Evolutionary conservation across 2,797 vertebrate genomes (phyloP).

Genomic region (Gymnothorax reevesii): DNA sequence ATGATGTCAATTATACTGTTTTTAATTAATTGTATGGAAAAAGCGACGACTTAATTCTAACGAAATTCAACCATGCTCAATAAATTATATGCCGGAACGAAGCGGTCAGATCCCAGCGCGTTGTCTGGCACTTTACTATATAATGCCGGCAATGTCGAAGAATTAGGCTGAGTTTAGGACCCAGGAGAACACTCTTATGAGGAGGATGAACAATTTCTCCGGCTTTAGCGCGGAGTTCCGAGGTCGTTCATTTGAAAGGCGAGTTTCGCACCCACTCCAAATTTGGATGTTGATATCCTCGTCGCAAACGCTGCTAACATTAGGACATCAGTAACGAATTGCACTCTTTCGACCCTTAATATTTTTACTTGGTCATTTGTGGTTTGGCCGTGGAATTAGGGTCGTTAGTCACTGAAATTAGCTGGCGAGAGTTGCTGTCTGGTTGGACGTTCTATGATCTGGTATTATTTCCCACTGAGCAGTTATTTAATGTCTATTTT

Average conservation of each 20-base stretch:
- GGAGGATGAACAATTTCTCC: constrained; percentile 44
- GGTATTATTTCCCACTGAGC: not conserved
- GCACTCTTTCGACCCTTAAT: not conserved
- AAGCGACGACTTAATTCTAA: not conserved
- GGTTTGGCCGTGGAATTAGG: not conserved
- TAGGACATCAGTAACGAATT: not conserved
- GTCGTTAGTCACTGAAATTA: not conserved
- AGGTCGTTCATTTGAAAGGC: constrained; percentile 48
- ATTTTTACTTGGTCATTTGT: not conserved
- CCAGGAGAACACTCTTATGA: constrained; percentile 44
- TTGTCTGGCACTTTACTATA: not conserved
- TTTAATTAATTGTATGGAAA: not conserved
- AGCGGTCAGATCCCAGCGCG: not conserved
- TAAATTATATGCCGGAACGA: not conserved
- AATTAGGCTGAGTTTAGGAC: constrained; percentile 64
- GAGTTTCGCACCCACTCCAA: constrained; percentile 38
- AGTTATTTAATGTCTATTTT: not conserved
- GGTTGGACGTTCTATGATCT: not conserved
- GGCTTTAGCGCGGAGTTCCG: constrained; percentile 29
- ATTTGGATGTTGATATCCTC: constrained; percentile 5
- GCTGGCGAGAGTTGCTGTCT: not conserved
- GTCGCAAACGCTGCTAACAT: not conserved
- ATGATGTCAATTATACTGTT: not conserved
- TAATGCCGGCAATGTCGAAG: no score
- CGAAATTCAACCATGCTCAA: not conserved